Conservation (phyloP, 1,140 invertebrate genomes). For the Bemisia tabaci region DNA sequence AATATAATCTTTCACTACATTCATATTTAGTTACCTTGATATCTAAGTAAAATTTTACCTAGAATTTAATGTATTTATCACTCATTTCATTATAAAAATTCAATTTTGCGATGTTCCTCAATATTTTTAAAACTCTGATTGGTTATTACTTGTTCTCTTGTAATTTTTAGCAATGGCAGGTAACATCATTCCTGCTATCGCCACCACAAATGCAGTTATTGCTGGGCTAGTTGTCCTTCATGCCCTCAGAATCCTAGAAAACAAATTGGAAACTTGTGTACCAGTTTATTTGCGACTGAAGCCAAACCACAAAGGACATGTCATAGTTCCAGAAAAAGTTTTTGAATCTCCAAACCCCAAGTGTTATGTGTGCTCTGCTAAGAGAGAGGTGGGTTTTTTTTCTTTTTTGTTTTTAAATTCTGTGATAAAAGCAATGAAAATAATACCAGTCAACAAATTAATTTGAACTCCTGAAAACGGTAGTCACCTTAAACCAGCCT, state of each 20-base stretch:
- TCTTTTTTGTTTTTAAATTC: slow-evolving; percentile 8
- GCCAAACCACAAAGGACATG: slow-evolving; percentile 48
- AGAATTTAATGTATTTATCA: too few relatives aligned
- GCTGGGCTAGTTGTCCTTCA: slow-evolving; percentile 87
- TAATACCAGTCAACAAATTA: neutral
- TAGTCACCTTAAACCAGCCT: too few relatives aligned
- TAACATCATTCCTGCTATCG: slow-evolving; percentile 96
- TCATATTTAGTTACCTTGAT: neutral
- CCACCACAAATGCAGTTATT: slow-evolving; percentile 95
- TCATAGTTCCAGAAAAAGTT: slow-evolving; percentile 52
- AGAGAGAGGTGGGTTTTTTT: slow-evolving; percentile 51
- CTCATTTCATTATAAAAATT: too few relatives aligned
- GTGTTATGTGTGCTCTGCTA: slow-evolving; percentile 74
- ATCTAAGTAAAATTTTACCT: slow-evolving; percentile 19
- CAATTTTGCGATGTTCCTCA: too few relatives aligned
- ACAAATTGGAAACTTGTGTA: slow-evolving; percentile 52
- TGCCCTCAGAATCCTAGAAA: slow-evolving; percentile 64
- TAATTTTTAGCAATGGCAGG: slow-evolving; percentile 99
- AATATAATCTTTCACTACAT: too few relatives aligned
- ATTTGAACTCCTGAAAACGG: too few relatives aligned
- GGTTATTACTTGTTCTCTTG: too few relatives aligned
- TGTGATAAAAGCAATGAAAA: neutral
- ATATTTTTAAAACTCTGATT: too few relatives aligned
- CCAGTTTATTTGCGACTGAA: slow-evolving; percentile 58
- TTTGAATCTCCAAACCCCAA: slow-evolving; percentile 56